Evolutionary conservation across 2,113 vertebrate genomes (phyloP), one percentile per base, ranked within the genome.

Genomic region (Brachirus orientalis): DNA sequence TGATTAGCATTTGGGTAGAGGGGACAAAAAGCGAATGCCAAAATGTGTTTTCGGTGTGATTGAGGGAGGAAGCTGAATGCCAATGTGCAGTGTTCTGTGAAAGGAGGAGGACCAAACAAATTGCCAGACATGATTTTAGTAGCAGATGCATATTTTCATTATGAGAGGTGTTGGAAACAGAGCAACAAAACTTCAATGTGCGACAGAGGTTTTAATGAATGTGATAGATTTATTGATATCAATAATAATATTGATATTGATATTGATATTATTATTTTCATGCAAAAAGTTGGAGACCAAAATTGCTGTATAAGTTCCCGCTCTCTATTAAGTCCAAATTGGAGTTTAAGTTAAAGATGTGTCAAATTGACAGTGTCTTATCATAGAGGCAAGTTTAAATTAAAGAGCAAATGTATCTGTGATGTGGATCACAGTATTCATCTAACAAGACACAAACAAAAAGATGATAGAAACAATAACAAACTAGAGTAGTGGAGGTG

Each of bases 1-100:
- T 77, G 65, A 90, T 92, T 90, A 92, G 78, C 85, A 88, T 89
- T 83, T 77, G 53, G 73, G 75, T 71, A 67, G 72, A 82, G 70
- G 72, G 59, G 79, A 85, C 84, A 55, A 58, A 59, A 59, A 80
- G 76, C 68, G 61, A 85, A 82, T 86, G 76, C 61, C 69, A 37
- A 69, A 69, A n/a, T n/a, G 79, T 85, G 79, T 85, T 90, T 79
- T 83, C 82, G 69, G 75, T 71, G 9, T 60, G 67, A 63, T 74
- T 14, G 5, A 14, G 57, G 41, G 45, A 68, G 80, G 53, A 75
- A 79, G 77, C 82, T 66, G 82, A 85, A 85, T 87, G 72, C 59
- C 72, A 87, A 87, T 86, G 75, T 38, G 71, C 51, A 38, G 43
- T 7, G 28, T 66, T 60, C 43, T 72, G 45, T 77, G 79, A 87